Evolutionary conservation across 1,140 invertebrate genomes (phyloP).

Genomic region (Pemphigus obesinymphae): DNA sequence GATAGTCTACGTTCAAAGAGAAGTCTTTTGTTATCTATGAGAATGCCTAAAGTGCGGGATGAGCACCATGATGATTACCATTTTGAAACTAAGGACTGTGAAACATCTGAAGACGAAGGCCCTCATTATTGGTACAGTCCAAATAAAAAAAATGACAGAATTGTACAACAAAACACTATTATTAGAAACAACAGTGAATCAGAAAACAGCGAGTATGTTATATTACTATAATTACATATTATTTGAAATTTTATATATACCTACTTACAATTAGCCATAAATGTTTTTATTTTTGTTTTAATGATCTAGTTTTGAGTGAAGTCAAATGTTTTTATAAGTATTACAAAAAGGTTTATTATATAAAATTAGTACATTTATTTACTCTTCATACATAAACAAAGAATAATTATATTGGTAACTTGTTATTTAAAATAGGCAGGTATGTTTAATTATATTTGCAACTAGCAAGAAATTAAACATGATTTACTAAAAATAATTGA

Average conservation of each 20-base stretch:
- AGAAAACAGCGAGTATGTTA: constrained; percentile 17
- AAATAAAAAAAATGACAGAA: constrained; percentile 31
- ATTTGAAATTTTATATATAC: neutral
- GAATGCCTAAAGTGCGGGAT: constrained; percentile 37
- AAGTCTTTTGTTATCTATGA: constrained; percentile 34
- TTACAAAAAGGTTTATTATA: no score
- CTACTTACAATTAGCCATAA: no score
- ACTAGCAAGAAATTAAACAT: no score
- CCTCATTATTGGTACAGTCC: constrained; percentile 39
- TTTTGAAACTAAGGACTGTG: constrained; percentile 17
- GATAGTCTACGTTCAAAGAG: constrained; percentile 29
- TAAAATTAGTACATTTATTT: no score
- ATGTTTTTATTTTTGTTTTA: no score
- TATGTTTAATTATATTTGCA: no score
- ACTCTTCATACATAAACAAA: no score
- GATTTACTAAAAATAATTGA: no score
- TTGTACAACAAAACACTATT: constrained; percentile 27
- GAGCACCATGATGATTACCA: constrained; percentile 27
- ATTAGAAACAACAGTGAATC: constrained; percentile 11
- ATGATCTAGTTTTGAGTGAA: no score
- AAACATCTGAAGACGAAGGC: constrained; percentile 30
- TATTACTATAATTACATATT: neutral
- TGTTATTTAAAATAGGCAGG: no score
- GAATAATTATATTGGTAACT: no score
- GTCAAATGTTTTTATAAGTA: no score